Percentiles rank a stretch among this genome's conserved stretches.
Conservation (phyloP, 1,140 invertebrate species). For the Drosophila truncata region DNA sequence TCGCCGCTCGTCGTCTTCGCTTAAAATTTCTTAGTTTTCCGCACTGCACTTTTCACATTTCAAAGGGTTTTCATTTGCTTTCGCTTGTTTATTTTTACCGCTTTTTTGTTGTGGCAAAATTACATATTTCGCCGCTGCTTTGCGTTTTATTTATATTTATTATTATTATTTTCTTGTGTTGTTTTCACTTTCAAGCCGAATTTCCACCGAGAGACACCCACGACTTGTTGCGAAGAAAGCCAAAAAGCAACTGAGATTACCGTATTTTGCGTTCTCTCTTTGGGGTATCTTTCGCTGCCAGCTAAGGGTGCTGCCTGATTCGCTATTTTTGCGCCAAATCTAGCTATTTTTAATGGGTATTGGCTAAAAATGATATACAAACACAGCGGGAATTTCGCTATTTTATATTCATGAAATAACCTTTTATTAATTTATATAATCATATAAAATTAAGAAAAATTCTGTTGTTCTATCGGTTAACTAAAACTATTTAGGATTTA, state of each 20-base stretch:
- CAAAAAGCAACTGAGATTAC: slow-evolving; percentile 21
- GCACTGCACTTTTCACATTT: slow-evolving; percentile 46
- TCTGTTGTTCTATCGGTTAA: too few species aligned
- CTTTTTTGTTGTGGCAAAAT: slow-evolving; percentile 15
- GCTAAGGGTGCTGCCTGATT: not conserved
- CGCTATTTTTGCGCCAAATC: too few species aligned
- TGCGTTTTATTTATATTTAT: slow-evolving; percentile 11
- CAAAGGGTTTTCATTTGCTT: slow-evolving; percentile 1
- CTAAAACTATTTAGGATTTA: too few species aligned
- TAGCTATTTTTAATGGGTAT: too few species aligned
- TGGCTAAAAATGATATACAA: too few species aligned
- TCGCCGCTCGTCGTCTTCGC: slow-evolving; percentile 46
- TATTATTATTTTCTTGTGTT: slow-evolving; percentile 9
- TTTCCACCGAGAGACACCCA: slow-evolving; percentile 57
- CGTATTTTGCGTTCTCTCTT: not conserved
- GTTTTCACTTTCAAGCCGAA: slow-evolving; percentile 58
- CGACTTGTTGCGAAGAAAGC: slow-evolving; percentile 19
- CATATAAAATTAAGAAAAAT: too few species aligned
- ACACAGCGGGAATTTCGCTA: too few species aligned
- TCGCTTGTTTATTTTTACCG: slow-evolving; percentile 39
- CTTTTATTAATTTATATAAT: too few species aligned
- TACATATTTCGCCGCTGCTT: slow-evolving; percentile 14
- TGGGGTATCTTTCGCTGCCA: not conserved
- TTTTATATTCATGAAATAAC: too few species aligned
- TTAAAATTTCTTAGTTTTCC: slow-evolving; percentile 16